Base-by-base conservation (phyloP, 2,888 invertebrate genomes). In the Eupithecia subfuscata region DNA sequence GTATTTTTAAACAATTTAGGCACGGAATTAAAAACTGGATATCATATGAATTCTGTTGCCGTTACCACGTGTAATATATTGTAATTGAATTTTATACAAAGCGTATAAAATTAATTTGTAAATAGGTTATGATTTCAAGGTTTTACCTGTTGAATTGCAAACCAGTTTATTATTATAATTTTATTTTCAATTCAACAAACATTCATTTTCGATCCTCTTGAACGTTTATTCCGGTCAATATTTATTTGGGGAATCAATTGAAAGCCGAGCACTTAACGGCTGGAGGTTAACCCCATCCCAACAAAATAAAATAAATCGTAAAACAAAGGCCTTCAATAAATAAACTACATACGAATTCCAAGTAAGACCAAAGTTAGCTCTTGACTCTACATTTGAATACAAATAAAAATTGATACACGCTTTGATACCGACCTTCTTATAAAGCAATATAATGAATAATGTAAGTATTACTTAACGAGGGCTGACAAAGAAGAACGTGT, bases 371-470 rank as follows among this genome's bases (percentile, higher is more conserved):
- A 45, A 43, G 43, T 68, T 45, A 14, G 37, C 65, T 69, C 74
- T 69, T 37, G 34, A 64, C 34, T 34, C 64, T 34, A 64, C 71
- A 64, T 30, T 68, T 67, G 56, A 52, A 70, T 70, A 63, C 74
- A 52, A 71, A 77, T 75, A 74, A 78, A 77, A 77, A 73, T 71
- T 52, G 75, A 68, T 78, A 74, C 71, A 69, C 69, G 67, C 63
- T 11, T 34, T 9, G 30, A 75, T 76, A 78, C 79, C 80, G 85
- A 74, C 88, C 88, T 88, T 87, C 85, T 77, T 68, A n/a, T 68
- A 63, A 78, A 74, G 69, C 75, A 82, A 75, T 80, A 82, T 78
- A 80, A 84, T 83, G 85, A 86, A 88, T 86, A 83, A 84, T 82
- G 81, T 80, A 80, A 69, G 68, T 82, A 81, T 85, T 84, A 85